phyloP scores from a whole-genome alignment of 2,113 vertebrate species.

The Dolichotis patagonum region DNA sequence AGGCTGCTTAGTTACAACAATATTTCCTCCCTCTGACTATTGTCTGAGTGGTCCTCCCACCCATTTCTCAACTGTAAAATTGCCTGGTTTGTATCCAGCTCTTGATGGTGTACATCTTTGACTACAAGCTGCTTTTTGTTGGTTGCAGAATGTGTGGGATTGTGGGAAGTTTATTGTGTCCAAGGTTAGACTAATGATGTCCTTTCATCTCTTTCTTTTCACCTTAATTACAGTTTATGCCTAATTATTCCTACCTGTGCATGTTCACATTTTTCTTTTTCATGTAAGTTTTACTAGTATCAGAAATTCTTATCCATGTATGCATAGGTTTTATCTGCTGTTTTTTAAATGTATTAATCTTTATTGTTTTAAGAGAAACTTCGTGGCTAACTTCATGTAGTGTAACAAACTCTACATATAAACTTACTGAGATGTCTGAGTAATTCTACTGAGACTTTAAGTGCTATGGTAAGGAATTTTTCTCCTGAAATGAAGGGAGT shows the following conservation, averaged over 20 bases:
- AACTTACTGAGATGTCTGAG: neutral
- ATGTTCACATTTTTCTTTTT: conserved; percentile 12
- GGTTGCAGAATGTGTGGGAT: neutral
- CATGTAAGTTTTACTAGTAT: conserved; percentile 12
- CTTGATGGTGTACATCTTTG: neutral
- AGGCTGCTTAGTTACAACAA: neutral
- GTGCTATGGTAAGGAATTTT: neutral
- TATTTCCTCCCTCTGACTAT: neutral
- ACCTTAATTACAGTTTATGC: conserved; percentile 43
- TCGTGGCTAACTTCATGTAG: neutral
- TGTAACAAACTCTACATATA: neutral
- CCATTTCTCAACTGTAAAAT: conserved; percentile 9
- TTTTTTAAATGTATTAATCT: conserved; percentile 48
- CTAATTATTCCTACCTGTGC: conserved; percentile 17
- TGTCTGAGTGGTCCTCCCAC: neutral
- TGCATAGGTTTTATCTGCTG: conserved; percentile 19
- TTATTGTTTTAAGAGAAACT: conserved; percentile 54
- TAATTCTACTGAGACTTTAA: conserved; percentile 19
- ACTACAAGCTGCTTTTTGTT: conserved; percentile 42
- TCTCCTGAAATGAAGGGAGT: neutral
- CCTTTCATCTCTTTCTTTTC: conserved; percentile 42
- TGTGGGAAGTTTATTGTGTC: conserved; percentile 27
- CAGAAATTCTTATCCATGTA: conserved; percentile 22
- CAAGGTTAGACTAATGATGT: conserved; percentile 8
- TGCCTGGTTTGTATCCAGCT: neutral